A percentile compares a stretch with the other conserved stretches of the same genome.
Evolutionary conservation across 1,140 invertebrate genomes (phyloP).

Genomic region (Leptopilina boulardi): DNA sequence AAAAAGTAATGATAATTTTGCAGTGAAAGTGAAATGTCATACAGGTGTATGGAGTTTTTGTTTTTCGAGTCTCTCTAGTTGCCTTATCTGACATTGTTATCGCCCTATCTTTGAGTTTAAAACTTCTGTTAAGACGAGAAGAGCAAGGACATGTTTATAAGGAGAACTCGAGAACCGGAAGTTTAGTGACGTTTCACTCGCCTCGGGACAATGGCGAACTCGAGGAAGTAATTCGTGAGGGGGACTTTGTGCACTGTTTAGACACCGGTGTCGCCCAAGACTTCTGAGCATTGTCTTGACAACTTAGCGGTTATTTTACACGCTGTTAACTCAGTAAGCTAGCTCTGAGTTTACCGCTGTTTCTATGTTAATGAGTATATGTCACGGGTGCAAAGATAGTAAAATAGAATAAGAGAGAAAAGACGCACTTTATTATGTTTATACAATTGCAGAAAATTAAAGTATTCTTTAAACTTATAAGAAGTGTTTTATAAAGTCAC

Average conservation of each 20-base stretch:
- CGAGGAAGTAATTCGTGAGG: constrained; percentile 55
- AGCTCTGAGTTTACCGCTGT: constrained; percentile 71
- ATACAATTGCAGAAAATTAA: neutral
- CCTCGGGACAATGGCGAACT: constrained; percentile 52
- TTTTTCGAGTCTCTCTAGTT: neutral
- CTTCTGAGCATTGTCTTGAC: constrained; percentile 72
- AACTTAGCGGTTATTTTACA: constrained; percentile 78
- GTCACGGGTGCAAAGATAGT: constrained; percentile 53
- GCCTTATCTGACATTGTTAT: constrained; percentile 16
- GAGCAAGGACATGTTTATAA: neutral
- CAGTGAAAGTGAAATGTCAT: neutral
- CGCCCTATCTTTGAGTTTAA: neutral
- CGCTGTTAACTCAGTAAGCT: constrained; percentile 76
- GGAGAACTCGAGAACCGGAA: constrained; percentile 40
- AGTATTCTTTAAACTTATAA: neutral
- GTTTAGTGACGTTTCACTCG: constrained; percentile 50
- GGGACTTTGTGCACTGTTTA: constrained; percentile 54
- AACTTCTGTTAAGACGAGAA: neutral
- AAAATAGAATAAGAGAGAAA: constrained; percentile 50
- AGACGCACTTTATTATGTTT: constrained; percentile 37
- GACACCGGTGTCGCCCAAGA: constrained; percentile 55
- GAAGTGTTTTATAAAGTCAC: neutral
- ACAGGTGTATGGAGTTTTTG: neutral
- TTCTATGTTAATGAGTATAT: constrained; percentile 74
- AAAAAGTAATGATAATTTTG: too few species aligned